Percentiles rank a stretch among this genome's conserved stretches.
Evolutionary conservation across 2,888 invertebrate species (phyloP).

Genomic region (Lycaena phlaeas): DNA sequence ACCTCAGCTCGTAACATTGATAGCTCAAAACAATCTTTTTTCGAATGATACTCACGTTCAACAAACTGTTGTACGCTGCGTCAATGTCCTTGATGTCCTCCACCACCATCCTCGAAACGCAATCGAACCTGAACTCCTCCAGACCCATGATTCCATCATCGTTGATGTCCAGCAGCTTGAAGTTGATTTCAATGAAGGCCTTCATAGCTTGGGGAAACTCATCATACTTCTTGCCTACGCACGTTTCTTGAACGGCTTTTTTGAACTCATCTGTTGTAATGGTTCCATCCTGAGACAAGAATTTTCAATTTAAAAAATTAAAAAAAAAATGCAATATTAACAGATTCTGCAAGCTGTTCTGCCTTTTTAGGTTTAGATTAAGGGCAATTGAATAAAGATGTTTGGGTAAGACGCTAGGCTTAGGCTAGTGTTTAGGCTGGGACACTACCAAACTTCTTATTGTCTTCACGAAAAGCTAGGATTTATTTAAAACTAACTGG

Average conservation of each 20-base stretch:
- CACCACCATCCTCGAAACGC: slow-evolving; percentile 84
- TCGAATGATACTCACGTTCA: slow-evolving; percentile 79
- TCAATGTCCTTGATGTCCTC: slow-evolving; percentile 83
- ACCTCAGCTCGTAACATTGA: no score
- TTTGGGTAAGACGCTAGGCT: no score
- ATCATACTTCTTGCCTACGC: slow-evolving; percentile 82
- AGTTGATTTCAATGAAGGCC: slow-evolving; percentile 88
- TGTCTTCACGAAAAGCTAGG: no score
- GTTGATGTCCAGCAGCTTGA: slow-evolving; percentile 85
- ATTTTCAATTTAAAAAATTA: no score
- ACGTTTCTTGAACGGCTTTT: slow-evolving; percentile 83
- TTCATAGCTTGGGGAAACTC: slow-evolving; percentile 90
- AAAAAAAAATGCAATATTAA: no score
- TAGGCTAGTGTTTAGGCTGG: no score
- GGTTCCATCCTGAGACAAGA: slow-evolving; percentile 78
- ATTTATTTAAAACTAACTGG: no score
- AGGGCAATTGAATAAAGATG: no score
- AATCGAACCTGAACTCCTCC: slow-evolving; percentile 88
- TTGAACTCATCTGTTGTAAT: slow-evolving; percentile 88
- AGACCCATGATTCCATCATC: slow-evolving; percentile 84
- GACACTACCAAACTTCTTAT: no score
- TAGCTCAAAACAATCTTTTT: no score
- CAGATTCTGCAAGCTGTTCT: no score
- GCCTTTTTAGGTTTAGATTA: no score
- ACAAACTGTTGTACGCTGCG: slow-evolving; percentile 82